Conservation (phyloP, 1,140 invertebrate species). For the Brachionus paranguensis region DNA sequence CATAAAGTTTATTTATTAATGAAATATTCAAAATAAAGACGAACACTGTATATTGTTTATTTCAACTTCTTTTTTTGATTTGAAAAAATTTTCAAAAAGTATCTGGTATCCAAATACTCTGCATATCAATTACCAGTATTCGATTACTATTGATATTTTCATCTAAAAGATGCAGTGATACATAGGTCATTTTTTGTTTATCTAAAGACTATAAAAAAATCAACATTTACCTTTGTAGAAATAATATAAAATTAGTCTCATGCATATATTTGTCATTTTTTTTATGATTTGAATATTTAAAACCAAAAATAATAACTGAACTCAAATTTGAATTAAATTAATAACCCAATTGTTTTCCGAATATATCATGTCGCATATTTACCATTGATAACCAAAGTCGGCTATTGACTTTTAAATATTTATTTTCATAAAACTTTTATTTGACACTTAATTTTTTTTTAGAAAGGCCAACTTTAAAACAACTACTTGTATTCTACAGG, state of each 20-base stretch:
- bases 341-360: constrained; percentile 12
- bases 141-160: not conserved
- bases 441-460: not conserved
- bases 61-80: not conserved
- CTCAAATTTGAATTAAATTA: constrained; percentile 15
- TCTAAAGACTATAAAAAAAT: constrained; percentile 15
- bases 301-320: not conserved
- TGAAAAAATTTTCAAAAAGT: not conserved
- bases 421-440: not conserved
- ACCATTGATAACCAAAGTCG: not conserved
- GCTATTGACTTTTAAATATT: constrained; percentile 1
- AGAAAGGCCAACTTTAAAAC: not conserved
- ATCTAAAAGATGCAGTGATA: not conserved
- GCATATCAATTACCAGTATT: not conserved
- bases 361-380: not conserved
- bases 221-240: constrained; percentile 3
- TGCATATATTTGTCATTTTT: not conserved
- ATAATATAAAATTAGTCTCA: not conserved
- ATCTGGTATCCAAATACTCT: not conserved
- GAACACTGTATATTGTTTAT: not conserved
- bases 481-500: not conserved
- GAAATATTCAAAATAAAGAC: too few species aligned
- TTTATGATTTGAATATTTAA: not conserved
- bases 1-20: too few species aligned
- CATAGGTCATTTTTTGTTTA: not conserved